These are phyloP conservation scores for Drosophila austrosaltans DNA, from an alignment of 2,888 invertebrate species.

Conservation along the genomic window DNA sequence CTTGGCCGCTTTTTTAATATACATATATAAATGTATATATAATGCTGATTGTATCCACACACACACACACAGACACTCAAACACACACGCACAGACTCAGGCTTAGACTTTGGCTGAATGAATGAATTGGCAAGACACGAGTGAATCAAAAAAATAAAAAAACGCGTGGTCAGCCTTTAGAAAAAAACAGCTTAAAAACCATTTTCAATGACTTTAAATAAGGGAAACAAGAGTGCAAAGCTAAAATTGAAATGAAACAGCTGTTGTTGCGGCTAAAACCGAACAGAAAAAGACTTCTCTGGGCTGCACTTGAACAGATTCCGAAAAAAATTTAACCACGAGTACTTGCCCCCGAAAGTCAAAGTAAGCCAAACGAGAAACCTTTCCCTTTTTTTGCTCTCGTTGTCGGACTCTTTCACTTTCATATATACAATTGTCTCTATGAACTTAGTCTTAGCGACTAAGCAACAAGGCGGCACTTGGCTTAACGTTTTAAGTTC, in stretches of 20 bases:
- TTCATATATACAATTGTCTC: slow-evolving; percentile 69
- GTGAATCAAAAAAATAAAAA: slow-evolving; percentile 23
- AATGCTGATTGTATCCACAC: slow-evolving; percentile 26
- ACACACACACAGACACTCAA: slow-evolving; percentile 25
- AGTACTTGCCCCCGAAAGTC: slow-evolving; percentile 17
- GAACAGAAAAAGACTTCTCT: not conserved
- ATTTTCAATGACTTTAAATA: slow-evolving; percentile 56
- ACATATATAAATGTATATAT: slow-evolving; percentile 25
- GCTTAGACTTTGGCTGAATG: slow-evolving; percentile 42
- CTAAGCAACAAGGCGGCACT: slow-evolving; percentile 34
- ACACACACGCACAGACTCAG: slow-evolving; percentile 23
- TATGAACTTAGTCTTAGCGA: slow-evolving; percentile 59
- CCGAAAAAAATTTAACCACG: slow-evolving; percentile 26
- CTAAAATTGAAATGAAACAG: slow-evolving; percentile 38
- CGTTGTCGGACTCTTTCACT: slow-evolving; percentile 65
- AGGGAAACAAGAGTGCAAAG: slow-evolving; percentile 59
- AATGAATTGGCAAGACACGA: slow-evolving; percentile 43
- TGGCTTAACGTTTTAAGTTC: slow-evolving; percentile 48
- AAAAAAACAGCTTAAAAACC: slow-evolving; percentile 63
- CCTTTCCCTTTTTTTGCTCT: slow-evolving; percentile 65
- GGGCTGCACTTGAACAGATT: slow-evolving; percentile 24
- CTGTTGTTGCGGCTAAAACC: slow-evolving; percentile 48
- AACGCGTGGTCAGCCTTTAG: slow-evolving; percentile 56
- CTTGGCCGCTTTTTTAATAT: slow-evolving; percentile 67
- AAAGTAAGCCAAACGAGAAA: slow-evolving; percentile 25